A percentile compares a stretch with the other conserved stretches of the same genome.
Evolutionary conservation across 1,140 invertebrate genomes (phyloP).

Genomic region (Pseudachorutes palmiensis): DNA sequence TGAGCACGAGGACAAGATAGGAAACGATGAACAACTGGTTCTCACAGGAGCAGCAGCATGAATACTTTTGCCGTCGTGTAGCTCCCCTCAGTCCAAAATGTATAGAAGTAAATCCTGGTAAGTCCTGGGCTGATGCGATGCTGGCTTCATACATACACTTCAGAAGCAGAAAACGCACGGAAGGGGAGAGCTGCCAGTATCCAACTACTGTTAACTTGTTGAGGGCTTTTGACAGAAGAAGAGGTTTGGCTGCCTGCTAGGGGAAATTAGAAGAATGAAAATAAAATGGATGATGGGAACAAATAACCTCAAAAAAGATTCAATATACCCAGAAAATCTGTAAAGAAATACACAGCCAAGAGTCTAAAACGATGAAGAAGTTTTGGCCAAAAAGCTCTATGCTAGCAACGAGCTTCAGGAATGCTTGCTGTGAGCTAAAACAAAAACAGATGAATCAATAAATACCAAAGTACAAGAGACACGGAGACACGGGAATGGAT

Average conservation of each 20-base stretch:
- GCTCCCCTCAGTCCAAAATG: constrained; percentile 4
- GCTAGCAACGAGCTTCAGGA: too few species aligned
- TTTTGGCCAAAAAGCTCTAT: too few species aligned
- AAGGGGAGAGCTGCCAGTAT: constrained; percentile 9
- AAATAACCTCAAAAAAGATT: background rate
- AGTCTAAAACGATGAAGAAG: too few species aligned
- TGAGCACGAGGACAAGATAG: constrained; percentile 12
- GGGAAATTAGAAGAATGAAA: constrained; percentile 11
- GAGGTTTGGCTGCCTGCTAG: background rate
- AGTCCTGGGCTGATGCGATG: background rate
- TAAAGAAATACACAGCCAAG: too few species aligned
- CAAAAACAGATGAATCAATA: too few species aligned
- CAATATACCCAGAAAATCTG: background rate
- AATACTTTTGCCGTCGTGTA: background rate
- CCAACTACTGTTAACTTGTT: constrained; percentile 12
- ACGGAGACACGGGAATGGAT: too few species aligned
- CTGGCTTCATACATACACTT: background rate
- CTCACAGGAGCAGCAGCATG: background rate
- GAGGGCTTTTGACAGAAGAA: constrained; percentile 10
- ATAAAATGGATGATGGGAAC: background rate
- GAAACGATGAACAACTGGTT: constrained; percentile 4
- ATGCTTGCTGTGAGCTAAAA: too few species aligned
- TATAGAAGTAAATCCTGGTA: too few species aligned
- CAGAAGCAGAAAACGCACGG: background rate
- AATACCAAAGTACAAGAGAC: too few species aligned